Evolutionary conservation across 2,113 vertebrate genomes (phyloP).

Genomic region (Ameiurus melas): DNA sequence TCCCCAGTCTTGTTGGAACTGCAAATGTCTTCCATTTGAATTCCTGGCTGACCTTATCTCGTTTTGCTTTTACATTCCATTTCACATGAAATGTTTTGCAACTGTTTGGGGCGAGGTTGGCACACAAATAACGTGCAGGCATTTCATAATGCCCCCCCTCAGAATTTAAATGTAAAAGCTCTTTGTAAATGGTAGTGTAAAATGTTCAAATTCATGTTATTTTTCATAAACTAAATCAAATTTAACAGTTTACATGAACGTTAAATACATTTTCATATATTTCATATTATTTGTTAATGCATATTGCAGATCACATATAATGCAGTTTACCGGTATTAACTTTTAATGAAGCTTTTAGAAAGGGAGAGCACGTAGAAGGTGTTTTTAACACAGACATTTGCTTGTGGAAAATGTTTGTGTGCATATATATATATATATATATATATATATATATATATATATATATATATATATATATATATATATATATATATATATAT

Average conservation of each 20-base stretch:
- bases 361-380: neutral
- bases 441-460: no score
- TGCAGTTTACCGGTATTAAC: neutral
- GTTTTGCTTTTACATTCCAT: slow-evolving; percentile 53
- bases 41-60: slow-evolving; percentile 63
- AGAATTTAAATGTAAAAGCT: slow-evolving; percentile 7
- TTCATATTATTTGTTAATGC: no score
- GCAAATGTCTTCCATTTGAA: slow-evolving; percentile 64
- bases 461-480: no score
- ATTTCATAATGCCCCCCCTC: slow-evolving; percentile 23
- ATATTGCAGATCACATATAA: neutral
- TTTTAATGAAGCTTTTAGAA: neutral
- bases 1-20: slow-evolving; percentile 59
- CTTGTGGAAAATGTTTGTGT: no score
- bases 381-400: neutral
- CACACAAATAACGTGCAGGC: slow-evolving; percentile 41
- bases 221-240: neutral
- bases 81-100: slow-evolving; percentile 53
- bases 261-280: neutral
- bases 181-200: neutral
- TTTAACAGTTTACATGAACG: neutral
- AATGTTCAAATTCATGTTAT: neutral
- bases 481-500: no score
- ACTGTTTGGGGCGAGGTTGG: slow-evolving; percentile 37
- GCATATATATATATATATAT: no score